Conservation (phyloP, 2,888 invertebrate species). For the Strigamia crassipes region DNA sequence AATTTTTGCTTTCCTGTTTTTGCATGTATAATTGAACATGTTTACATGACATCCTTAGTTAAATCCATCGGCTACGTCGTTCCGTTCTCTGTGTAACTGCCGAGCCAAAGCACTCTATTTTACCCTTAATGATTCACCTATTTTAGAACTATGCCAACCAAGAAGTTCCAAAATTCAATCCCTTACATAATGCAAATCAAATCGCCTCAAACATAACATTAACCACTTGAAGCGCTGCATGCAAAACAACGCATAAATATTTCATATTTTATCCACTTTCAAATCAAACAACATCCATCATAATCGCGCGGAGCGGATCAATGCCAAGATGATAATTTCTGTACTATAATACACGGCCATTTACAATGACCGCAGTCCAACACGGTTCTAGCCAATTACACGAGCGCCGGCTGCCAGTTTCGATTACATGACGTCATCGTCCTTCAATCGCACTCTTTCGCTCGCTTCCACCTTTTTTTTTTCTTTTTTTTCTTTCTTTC, state of each 20-base stretch:
- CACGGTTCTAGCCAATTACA: slow-evolving; percentile 26
- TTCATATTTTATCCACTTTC: background rate
- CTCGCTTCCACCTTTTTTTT: background rate
- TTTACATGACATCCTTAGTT: too few relatives aligned
- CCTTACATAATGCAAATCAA: too few relatives aligned
- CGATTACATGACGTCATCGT: slow-evolving; percentile 24
- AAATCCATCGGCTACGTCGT: too few relatives aligned
- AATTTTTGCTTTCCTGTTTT: too few relatives aligned
- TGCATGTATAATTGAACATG: too few relatives aligned
- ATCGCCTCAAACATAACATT: background rate
- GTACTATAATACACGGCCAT: background rate
- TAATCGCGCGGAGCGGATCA: background rate
- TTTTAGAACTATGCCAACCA: too few relatives aligned
- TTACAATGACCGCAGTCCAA: slow-evolving; percentile 18
- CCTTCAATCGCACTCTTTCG: background rate
- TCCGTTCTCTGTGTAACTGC: too few relatives aligned
- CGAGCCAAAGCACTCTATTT: too few relatives aligned
- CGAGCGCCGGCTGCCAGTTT: slow-evolving; percentile 10
- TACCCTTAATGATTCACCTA: too few relatives aligned
- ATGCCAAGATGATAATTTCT: background rate
- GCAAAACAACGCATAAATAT: background rate
- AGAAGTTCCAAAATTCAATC: too few relatives aligned
- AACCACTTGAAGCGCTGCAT: background rate
- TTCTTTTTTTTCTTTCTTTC: background rate
- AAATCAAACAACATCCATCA: slow-evolving; percentile 12